A percentile compares a stretch with the other conserved stretches of the same genome.
Conservation (phyloP, 2,888 invertebrate genomes). For the Brachynemurus nebulosus region DNA sequence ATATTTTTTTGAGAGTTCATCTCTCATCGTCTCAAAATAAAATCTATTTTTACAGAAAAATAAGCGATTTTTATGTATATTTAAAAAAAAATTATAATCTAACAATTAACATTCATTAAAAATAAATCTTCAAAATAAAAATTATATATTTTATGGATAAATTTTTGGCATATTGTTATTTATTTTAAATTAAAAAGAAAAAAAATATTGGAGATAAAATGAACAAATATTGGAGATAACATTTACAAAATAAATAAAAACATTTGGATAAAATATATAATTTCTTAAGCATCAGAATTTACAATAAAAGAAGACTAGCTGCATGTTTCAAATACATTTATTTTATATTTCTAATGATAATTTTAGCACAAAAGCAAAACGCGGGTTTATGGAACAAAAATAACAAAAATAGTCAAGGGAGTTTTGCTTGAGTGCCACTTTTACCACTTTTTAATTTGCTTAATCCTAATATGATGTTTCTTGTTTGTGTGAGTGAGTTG, state of each 20-base stretch:
- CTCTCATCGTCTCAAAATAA: constrained; percentile 10
- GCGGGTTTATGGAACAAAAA: constrained; percentile 31
- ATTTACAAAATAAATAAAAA: too few relatives aligned
- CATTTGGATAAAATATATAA: constrained; percentile 6
- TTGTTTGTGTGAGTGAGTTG: background rate
- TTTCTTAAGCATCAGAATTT: constrained; percentile 15
- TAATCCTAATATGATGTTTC: background rate
- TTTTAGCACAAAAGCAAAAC: constrained; percentile 34
- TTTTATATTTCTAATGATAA: constrained; percentile 36
- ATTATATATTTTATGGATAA: background rate
- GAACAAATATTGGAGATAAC: too few relatives aligned
- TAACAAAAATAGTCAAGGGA: background rate
- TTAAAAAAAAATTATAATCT: constrained; percentile 20
- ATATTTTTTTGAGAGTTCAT: too few relatives aligned
- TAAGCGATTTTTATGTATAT: constrained; percentile 26
- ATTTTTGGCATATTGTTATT: too few relatives aligned
- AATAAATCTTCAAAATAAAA: background rate
- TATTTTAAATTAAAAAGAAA: too few relatives aligned
- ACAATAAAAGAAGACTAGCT: constrained; percentile 33
- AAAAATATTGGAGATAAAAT: too few relatives aligned
- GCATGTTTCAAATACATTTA: constrained; percentile 34
- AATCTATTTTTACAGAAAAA: background rate
- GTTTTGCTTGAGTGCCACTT: background rate
- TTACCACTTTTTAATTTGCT: background rate
- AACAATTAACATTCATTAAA: constrained; percentile 4